phyloP scores from a whole-genome alignment of 2,797 vertebrate species.

The Cryptoprocta ferox region DNA sequence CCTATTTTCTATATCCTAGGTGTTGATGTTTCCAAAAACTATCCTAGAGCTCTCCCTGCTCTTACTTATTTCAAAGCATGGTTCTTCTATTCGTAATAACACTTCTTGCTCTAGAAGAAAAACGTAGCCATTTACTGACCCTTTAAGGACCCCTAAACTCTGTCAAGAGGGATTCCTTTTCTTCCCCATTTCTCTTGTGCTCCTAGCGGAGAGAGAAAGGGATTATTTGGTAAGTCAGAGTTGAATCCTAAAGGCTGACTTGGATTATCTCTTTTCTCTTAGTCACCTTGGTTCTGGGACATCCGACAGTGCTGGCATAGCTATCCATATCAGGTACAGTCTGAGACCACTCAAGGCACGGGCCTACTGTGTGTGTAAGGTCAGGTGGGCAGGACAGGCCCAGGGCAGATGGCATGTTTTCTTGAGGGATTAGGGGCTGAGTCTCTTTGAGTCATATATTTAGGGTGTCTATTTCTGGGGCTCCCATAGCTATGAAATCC shows the following conservation, averaged over 20 bases:
- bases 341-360: slow-evolving; percentile 7
- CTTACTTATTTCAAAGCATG: background rate
- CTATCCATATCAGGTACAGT: slow-evolving; percentile 95
- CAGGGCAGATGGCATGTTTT: background rate
- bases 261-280: slow-evolving; percentile 64
- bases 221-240: background rate
- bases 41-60: background rate
- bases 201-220: background rate
- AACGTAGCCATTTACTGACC: slow-evolving; percentile 27
- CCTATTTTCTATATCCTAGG: background rate
- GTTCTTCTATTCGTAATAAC: slow-evolving; percentile 18
- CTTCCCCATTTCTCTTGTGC: slow-evolving; percentile 1
- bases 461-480: background rate
- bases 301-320: slow-evolving; percentile 96
- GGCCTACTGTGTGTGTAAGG: background rate
- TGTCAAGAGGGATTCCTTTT: background rate
- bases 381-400: background rate
- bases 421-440: background rate
- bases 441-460: background rate
- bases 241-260: slow-evolving; percentile 53
- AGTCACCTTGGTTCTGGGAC: slow-evolving; percentile 98
- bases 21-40: slow-evolving; percentile 14
- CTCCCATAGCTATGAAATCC: background rate
- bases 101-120: slow-evolving; percentile 23
- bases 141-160: slow-evolving; percentile 30